A percentile compares a stretch with the other conserved stretches of the same genome.
phyloP scores from a whole-genome alignment of 35 echinoderm and acorn worm genomes.

The Chiridota heheva region DNA sequence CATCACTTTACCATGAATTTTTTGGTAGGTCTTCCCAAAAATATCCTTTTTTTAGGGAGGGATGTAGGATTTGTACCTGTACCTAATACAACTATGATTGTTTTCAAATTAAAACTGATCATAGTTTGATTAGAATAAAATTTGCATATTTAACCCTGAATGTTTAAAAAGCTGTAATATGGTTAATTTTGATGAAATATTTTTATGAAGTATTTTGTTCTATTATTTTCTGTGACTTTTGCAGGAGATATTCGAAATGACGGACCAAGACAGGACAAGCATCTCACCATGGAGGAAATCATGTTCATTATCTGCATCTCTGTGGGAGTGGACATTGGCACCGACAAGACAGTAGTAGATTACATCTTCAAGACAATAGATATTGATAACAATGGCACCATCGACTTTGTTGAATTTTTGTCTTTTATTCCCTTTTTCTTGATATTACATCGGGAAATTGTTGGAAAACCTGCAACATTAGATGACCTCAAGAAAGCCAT shows the following conservation, averaged over 20 bases:
- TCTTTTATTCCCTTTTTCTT: slow-evolving; percentile 91
- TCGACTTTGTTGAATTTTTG: slow-evolving; percentile 88
- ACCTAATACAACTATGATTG: too few species aligned
- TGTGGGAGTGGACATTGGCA: slow-evolving; percentile 49
- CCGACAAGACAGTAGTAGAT: slow-evolving; percentile 62
- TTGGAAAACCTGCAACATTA: slow-evolving; percentile 61
- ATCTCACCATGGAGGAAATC: slow-evolving; percentile 77
- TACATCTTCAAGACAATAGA: slow-evolving; percentile 83
- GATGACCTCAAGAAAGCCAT: slow-evolving; percentile 61
- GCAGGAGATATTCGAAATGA: slow-evolving; percentile 85
- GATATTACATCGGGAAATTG: slow-evolving; percentile 71
- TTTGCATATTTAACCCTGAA: too few species aligned
- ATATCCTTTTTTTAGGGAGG: too few species aligned
- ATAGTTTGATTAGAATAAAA: too few species aligned
- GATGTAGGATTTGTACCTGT: too few species aligned
- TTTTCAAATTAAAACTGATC: too few species aligned
- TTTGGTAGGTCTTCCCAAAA: too few species aligned
- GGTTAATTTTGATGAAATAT: too few species aligned
- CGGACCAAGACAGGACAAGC: slow-evolving; percentile 65
- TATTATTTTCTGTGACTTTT: slow-evolving; percentile 10
- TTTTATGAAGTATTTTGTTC: neutral
- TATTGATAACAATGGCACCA: slow-evolving; percentile 58
- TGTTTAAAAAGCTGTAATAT: neutral
- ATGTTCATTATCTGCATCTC: slow-evolving; percentile 65
- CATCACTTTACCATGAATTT: too few species aligned